Evolutionary conservation across 2,797 vertebrate genomes (phyloP), one percentile per base, ranked within the genome.

Genomic region (Cygnus olor): DNA sequence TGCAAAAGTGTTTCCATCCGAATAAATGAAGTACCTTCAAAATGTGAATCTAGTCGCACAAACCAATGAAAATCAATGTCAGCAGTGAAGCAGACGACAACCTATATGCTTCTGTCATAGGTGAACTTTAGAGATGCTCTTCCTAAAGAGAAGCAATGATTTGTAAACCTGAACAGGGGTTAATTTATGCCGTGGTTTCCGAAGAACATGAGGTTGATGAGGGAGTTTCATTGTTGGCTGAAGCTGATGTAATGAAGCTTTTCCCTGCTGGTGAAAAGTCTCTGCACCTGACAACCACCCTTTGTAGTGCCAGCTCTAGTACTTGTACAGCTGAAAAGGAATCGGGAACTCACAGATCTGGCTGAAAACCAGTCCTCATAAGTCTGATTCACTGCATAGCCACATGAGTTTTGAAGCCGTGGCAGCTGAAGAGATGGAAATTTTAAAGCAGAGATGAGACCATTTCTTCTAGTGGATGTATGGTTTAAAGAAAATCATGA

Each of bases 171-270:
- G 53, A 90, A 71, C 53, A 80, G 28, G 24, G 38, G 88, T 90
- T 96, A 80, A 80, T 87, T 93, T 95, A 91, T 93, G 91, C n/a
- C 74, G 60, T 80, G 22, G 3, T 90, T 95, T 92, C 71, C 10
- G 77, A 45, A 86, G 78, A 74, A 81, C 44, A 6, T 24, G 64
- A 71, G 19, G 27, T 53, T 88, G 38, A 34, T 73, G 70, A 40
- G 66, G 25, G 61, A 1, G 1, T 88, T 90, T 53, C 1, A 2
- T 28, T 64, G n/a, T 57, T 91, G 63, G 22, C 69, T 89, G 56
- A 90, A 92, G 66, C 18, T 73, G 38, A 40, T 76, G 10, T 63
- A 73, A 91, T n/a, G n/a, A n/a, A n/a, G n/a, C n/a, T n/a, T 34
- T 80, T 44, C 27, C 42, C 6, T 88, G 45, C 32, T 77, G 71